These are phyloP conservation scores for Stercorarius parasiticus DNA, from an alignment of 2,113 vertebrate species.

Conservation along the genomic window DNA sequence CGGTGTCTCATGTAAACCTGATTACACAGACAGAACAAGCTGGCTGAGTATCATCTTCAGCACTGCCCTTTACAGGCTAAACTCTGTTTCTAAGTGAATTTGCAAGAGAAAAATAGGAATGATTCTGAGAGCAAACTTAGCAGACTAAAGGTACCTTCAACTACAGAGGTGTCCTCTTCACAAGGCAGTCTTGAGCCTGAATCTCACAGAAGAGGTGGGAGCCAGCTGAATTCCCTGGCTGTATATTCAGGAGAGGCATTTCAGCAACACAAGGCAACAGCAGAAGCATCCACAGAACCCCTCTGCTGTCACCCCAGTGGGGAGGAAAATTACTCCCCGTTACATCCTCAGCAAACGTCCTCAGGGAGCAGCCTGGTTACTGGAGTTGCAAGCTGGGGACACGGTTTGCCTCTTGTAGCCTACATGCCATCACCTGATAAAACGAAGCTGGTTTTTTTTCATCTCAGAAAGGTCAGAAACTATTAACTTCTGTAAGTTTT, in stretches of 20 bases:
- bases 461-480: conserved; percentile 47
- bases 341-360: neutral
- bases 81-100: neutral
- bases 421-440: neutral
- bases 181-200: neutral
- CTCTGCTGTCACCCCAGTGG: neutral
- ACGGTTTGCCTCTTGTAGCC: neutral
- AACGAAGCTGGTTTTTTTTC: neutral
- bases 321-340: neutral
- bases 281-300: neutral
- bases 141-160: neutral
- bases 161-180: neutral
- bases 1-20: neutral
- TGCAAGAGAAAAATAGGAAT: neutral
- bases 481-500: conserved; percentile 47
- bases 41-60: neutral
- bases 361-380: neutral
- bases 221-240: neutral
- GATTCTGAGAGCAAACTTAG: neutral
- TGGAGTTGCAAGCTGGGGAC: neutral
- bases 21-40: neutral
- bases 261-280: neutral
- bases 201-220: neutral
- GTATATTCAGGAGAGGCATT: neutral
- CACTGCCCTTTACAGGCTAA: neutral